These are phyloP conservation scores for Macrosiphum euphorbiae DNA, from an alignment of 2,888 invertebrate genomes.

Conservation along the genomic window DNA sequence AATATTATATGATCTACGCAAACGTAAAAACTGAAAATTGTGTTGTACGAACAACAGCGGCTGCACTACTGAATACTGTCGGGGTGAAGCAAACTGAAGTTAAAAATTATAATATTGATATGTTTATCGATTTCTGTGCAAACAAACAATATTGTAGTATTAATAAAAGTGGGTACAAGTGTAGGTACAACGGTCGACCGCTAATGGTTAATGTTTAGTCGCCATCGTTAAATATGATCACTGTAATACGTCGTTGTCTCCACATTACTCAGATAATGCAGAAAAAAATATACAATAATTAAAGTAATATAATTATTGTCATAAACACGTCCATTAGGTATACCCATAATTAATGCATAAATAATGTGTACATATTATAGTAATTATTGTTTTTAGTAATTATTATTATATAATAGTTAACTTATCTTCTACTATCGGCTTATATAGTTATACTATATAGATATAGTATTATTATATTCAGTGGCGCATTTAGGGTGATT, in stretches of 20 bases:
- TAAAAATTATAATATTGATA: background rate
- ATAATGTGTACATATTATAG: no score
- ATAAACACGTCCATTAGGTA: no score
- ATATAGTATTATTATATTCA: no score
- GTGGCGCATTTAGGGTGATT: no score
- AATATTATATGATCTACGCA: background rate
- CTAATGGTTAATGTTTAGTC: background rate
- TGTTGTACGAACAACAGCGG: background rate
- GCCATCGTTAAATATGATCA: background rate
- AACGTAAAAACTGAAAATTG: background rate
- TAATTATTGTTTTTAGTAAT: no score
- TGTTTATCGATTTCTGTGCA: background rate
- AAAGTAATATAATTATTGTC: no score
- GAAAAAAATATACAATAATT: no score
- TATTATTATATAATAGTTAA: no score
- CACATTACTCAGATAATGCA: no score
- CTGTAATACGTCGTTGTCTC: background rate
- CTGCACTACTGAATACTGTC: background rate
- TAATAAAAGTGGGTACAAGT: background rate
- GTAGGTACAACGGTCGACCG: background rate
- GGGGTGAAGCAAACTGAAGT: background rate
- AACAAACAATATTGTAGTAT: background rate
- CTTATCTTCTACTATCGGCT: no score
- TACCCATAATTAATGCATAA: no score
- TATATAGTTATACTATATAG: no score